Evolutionary conservation across 2,797 vertebrate genomes (phyloP).

Genomic region (Neomorphus geoffroyi): DNA sequence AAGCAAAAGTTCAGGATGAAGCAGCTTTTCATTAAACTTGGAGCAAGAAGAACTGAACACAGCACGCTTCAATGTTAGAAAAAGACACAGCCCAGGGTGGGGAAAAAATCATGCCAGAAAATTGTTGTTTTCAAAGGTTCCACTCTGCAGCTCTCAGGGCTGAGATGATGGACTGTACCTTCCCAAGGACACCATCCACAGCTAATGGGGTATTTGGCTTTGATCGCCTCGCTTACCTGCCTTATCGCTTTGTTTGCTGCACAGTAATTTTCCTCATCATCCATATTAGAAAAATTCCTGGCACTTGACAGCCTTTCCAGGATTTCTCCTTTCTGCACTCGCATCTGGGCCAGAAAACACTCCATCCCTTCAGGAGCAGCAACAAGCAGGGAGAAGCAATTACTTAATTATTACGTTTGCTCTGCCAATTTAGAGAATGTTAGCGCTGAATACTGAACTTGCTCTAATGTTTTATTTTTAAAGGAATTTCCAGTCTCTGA

Average conservation of each 20-base stretch:
- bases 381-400: not conserved
- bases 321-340: constrained; percentile 90
- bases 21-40: not conserved
- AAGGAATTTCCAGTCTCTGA: not conserved
- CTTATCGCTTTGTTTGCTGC: constrained; percentile 91
- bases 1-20: not conserved
- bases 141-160: not conserved
- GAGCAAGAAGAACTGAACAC: not conserved
- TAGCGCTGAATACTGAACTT: not conserved
- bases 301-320: constrained; percentile 93
- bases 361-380: constrained; percentile 81
- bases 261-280: constrained; percentile 89
- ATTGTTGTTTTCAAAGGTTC: rapidly evolving
- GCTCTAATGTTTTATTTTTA: not conserved
- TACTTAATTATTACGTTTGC: not conserved
- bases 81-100: not conserved
- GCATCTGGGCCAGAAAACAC: constrained; percentile 92
- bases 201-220: not conserved
- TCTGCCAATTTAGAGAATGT: not conserved
- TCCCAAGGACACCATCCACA: not conserved
- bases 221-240: constrained; percentile 79
- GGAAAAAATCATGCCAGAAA: rapidly evolving
- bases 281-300: constrained; percentile 92
- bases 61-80: not conserved
- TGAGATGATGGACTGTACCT: not conserved